Evolutionary conservation across 2,888 invertebrate genomes (phyloP).

Genomic region (Dryocosmus kuriphilus): DNA sequence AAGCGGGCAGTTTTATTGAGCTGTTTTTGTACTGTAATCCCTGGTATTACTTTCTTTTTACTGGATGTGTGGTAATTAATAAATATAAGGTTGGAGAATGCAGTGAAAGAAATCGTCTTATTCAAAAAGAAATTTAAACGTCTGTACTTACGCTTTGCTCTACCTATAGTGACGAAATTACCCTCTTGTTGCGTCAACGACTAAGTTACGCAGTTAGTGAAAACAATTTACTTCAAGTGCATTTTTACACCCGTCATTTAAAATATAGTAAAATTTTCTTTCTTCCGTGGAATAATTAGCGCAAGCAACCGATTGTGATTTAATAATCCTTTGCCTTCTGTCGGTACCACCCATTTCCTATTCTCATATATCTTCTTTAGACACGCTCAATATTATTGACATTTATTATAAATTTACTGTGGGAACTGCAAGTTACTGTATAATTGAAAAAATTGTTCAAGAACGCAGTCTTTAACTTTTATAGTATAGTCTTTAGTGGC

Average conservation of each 20-base stretch:
- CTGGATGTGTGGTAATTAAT: neutral
- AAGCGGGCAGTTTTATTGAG: no score
- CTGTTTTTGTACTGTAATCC: no score
- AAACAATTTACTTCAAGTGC: constrained; percentile 10
- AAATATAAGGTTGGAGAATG: neutral
- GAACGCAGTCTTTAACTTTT: neutral
- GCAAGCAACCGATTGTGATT: constrained; percentile 5
- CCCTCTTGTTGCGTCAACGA: constrained; percentile 10
- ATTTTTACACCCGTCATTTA: constrained; percentile 15
- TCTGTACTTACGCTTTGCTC: neutral
- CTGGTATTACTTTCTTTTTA: neutral
- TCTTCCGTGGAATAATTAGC: constrained; percentile 20
- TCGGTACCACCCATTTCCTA: constrained; percentile 20
- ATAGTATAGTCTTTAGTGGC: neutral
- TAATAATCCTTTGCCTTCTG: constrained; percentile 32
- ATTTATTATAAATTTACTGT: constrained; percentile 13
- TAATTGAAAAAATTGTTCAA: constrained; percentile 2
- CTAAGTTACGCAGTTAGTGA: neutral
- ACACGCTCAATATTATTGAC: constrained; percentile 17
- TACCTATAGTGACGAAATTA: neutral
- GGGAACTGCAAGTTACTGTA: constrained; percentile 17
- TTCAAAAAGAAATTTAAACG: neutral
- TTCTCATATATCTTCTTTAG: constrained; percentile 19
- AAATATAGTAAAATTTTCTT: constrained; percentile 8
- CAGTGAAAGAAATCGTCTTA: no score